Conservation (phyloP, 2,888 invertebrate genomes). For the Phalera bucephala region DNA sequence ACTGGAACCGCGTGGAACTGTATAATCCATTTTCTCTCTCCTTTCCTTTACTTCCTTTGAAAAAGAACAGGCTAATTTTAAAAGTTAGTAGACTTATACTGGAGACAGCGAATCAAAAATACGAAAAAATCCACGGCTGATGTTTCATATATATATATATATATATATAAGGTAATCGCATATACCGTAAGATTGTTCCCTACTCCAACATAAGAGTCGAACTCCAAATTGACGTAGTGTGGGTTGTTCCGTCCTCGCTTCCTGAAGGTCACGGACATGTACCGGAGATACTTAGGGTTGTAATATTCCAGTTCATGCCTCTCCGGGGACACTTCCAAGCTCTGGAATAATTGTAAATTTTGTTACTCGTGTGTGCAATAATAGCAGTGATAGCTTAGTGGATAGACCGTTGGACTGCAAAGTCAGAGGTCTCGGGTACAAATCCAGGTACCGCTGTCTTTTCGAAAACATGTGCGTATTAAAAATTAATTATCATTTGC, state of each 20-base stretch:
- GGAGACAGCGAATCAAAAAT: too few species aligned
- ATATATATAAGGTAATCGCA: too few species aligned
- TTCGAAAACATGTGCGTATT: background rate
- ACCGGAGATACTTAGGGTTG: constrained; percentile 22
- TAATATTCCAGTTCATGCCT: constrained; percentile 26
- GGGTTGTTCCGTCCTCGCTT: constrained; percentile 27
- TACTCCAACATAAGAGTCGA: constrained; percentile 9
- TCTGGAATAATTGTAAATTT: constrained; percentile 6
- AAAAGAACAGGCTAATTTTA: too few species aligned
- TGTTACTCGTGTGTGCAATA: background rate
- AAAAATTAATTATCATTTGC: too few species aligned
- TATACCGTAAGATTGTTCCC: constrained; percentile 32
- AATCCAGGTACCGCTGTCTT: background rate
- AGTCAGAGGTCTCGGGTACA: constrained; percentile 2
- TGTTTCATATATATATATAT: too few species aligned
- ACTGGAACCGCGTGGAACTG: too few species aligned
- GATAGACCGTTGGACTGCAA: background rate
- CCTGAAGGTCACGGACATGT: constrained; percentile 17
- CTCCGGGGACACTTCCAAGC: constrained; percentile 27
- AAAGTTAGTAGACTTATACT: too few species aligned
- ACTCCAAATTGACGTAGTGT: constrained; percentile 24
- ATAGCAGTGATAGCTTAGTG: too few species aligned
- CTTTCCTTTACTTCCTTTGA: too few species aligned
- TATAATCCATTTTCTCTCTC: too few species aligned
- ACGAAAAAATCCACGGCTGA: too few species aligned